phyloP scores from a whole-genome alignment of 2,888 invertebrate species.

The Zootermopsis nevadensis region DNA sequence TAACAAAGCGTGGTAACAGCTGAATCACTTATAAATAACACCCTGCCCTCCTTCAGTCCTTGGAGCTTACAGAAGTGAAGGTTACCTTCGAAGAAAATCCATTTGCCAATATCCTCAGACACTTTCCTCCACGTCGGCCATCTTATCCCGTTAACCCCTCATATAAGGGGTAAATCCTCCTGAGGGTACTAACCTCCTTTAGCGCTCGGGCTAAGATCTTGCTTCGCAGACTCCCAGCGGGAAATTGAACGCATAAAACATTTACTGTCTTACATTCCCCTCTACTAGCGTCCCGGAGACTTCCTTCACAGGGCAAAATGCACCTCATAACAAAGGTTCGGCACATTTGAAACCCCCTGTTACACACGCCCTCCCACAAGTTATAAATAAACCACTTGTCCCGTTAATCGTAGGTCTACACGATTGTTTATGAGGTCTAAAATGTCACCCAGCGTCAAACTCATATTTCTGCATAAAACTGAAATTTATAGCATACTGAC shows the following conservation, averaged over 20 bases:
- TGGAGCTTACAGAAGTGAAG: background rate
- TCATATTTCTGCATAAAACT: background rate
- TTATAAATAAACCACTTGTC: no score
- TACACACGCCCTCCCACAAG: no score
- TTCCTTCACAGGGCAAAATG: no score
- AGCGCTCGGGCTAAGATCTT: constrained; percentile 38
- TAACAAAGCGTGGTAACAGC: background rate
- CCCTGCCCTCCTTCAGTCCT: background rate
- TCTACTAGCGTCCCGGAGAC: background rate
- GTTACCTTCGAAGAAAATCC: constrained; percentile 13
- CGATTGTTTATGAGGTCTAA: no score
- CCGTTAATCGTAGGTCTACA: no score
- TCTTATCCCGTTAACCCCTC: constrained; percentile 42
- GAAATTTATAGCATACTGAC: background rate
- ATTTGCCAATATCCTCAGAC: background rate
- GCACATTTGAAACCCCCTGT: no score
- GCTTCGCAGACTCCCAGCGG: constrained; percentile 37
- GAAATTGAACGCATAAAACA: constrained; percentile 49
- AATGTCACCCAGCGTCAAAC: no score
- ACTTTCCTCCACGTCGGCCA: constrained; percentile 21
- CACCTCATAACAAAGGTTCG: no score
- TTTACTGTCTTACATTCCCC: constrained; percentile 41
- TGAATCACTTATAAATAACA: constrained; percentile 26
- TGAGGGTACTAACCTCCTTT: constrained; percentile 35
- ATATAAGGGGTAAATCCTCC: constrained; percentile 32